Percentiles rank a stretch among this genome's conserved stretches.
Evolutionary conservation across 2,113 vertebrate species (phyloP).

Genomic region (Pelusios castaneus): DNA sequence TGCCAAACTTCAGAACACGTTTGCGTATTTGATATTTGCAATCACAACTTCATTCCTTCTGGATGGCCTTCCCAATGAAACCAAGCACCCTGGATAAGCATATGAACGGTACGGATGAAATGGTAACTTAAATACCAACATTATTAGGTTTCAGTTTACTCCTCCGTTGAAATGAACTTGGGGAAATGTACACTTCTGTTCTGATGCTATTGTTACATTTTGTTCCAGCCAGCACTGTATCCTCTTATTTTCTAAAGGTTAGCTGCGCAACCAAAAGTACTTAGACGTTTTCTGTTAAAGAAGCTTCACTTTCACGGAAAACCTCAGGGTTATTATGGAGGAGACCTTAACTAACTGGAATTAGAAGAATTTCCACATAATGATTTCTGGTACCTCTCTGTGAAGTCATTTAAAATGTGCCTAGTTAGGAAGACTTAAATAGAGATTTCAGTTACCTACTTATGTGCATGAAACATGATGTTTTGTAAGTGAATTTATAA

Average conservation of each 20-base stretch:
- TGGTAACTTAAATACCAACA: background rate
- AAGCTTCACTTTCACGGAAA: background rate
- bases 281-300: background rate
- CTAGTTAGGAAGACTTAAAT: background rate
- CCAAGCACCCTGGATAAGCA: background rate
- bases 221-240: background rate
- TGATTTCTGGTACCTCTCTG: background rate
- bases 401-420: background rate
- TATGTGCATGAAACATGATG: background rate
- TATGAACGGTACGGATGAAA: rapidly evolving
- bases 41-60: background rate
- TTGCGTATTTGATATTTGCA: background rate
- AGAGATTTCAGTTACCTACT: background rate
- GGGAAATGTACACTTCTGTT: background rate
- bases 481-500: background rate
- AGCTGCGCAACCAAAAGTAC: background rate
- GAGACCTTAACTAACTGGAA: background rate
- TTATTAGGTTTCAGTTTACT: background rate
- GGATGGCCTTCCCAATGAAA: background rate
- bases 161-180: background rate
- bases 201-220: background rate
- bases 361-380: background rate
- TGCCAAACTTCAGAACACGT: background rate
- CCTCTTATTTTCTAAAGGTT: background rate
- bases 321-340: background rate